Evolutionary conservation across 2,113 vertebrate genomes (phyloP).

Genomic region (Myxocyprinus asiaticus): DNA sequence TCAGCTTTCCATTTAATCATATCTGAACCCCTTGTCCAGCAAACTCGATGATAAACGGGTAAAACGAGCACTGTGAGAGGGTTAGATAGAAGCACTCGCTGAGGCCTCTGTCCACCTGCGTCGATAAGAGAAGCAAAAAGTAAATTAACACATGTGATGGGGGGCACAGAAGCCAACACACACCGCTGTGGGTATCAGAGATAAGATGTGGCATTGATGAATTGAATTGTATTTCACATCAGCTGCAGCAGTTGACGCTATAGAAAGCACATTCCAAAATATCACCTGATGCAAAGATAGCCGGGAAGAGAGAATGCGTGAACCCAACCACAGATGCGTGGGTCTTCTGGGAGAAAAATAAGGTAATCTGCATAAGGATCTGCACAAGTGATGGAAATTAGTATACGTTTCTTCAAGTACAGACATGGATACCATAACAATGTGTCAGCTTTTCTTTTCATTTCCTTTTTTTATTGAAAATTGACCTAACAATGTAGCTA

Average conservation of each 20-base stretch:
- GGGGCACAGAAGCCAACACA: slow-evolving; percentile 48
- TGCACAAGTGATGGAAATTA: neutral
- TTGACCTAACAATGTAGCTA: slow-evolving; percentile 21
- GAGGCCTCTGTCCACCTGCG: slow-evolving; percentile 68
- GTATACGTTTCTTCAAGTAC: neutral
- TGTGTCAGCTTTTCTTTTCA: slow-evolving; percentile 30
- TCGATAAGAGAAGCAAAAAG: slow-evolving; percentile 72
- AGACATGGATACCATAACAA: neutral
- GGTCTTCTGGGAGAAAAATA: neutral
- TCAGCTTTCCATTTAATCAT: slow-evolving; percentile 60
- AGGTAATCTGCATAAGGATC: neutral
- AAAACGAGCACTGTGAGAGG: slow-evolving; percentile 55
- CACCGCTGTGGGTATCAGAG: slow-evolving; percentile 67
- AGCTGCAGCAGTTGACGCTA: slow-evolving; percentile 62
- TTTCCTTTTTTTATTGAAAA: slow-evolving; percentile 33
- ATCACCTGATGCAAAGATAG: slow-evolving; percentile 74
- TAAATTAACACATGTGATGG: slow-evolving; percentile 72
- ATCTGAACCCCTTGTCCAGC: slow-evolving; percentile 45
- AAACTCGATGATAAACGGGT: slow-evolving; percentile 61
- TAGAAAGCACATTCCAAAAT: slow-evolving; percentile 67
- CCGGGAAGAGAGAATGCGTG: neutral
- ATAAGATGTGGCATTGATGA: slow-evolving; percentile 76
- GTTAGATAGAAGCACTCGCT: slow-evolving; percentile 51
- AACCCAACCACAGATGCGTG: neutral
- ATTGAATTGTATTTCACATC: slow-evolving; percentile 77